phyloP scores from a whole-genome alignment of 2,888 invertebrate genomes.

The Diabrotica balteata region DNA sequence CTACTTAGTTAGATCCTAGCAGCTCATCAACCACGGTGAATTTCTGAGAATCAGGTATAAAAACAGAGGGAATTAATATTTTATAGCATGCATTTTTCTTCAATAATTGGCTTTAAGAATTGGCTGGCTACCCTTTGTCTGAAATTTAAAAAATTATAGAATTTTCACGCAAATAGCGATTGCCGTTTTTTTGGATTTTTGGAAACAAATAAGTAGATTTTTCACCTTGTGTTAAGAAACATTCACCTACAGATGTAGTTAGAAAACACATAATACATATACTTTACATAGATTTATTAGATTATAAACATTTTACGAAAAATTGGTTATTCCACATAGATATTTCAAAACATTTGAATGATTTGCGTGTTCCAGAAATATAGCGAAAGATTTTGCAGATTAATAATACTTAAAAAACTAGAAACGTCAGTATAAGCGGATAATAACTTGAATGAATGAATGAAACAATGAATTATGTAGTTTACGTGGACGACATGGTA shows the following conservation, averaged over 20 bases:
- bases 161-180: slow-evolving; percentile 8
- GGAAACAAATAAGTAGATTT: slow-evolving; percentile 5
- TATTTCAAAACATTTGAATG: neutral
- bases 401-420: too few species aligned
- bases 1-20: too few species aligned
- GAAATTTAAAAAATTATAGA: slow-evolving; percentile 18
- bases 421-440: too few species aligned
- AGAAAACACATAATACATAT: neutral
- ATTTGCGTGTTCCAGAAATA: too few species aligned
- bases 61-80: neutral
- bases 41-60: neutral
- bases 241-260: slow-evolving; percentile 17
- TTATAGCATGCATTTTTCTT: slow-evolving; percentile 30
- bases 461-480: too few species aligned
- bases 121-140: slow-evolving; percentile 20
- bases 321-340: too few species aligned
- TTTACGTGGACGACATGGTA: neutral
- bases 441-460: too few species aligned
- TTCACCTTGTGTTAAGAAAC: neutral
- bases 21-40: too few species aligned
- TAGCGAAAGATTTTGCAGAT: too few species aligned
- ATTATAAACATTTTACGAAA: neutral
- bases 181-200: slow-evolving; percentile 10
- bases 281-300: too few species aligned
- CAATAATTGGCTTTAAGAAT: slow-evolving; percentile 30